Percentiles rank a stretch among this genome's conserved stretches.
phyloP scores from a whole-genome alignment of 2,888 invertebrate species.

The Catocala nupta region DNA sequence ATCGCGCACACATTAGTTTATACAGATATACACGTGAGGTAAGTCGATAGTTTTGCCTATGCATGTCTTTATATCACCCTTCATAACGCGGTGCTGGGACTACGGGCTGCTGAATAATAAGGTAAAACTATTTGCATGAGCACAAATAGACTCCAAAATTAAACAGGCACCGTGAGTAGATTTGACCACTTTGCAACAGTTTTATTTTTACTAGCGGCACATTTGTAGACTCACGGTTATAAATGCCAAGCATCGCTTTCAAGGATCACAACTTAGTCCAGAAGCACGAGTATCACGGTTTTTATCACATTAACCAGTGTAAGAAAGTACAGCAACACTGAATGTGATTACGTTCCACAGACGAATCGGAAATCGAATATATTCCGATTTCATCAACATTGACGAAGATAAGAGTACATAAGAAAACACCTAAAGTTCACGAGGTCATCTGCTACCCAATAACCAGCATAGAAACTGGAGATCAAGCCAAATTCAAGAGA shows the following conservation, averaged over 20 bases:
- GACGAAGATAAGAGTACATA: constrained; percentile 93
- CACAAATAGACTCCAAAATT: constrained; percentile 81
- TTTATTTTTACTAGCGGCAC: constrained; percentile 55
- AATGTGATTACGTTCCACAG: constrained; percentile 88
- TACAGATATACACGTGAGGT: constrained; percentile 72
- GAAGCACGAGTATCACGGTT: constrained; percentile 77
- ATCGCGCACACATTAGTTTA: constrained; percentile 71
- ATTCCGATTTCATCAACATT: constrained; percentile 93
- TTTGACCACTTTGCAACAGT: constrained; percentile 54
- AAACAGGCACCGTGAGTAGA: constrained; percentile 70
- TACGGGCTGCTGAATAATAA: constrained; percentile 64
- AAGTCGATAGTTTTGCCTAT: constrained; percentile 69
- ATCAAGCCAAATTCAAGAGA: constrained; percentile 85
- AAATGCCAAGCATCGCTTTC: constrained; percentile 63
- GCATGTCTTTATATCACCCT: constrained; percentile 65
- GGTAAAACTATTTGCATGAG: constrained; percentile 76
- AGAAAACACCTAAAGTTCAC: constrained; percentile 83
- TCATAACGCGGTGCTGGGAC: constrained; percentile 78
- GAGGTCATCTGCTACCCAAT: constrained; percentile 89
- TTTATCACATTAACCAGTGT: constrained; percentile 73
- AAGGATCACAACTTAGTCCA: constrained; percentile 68
- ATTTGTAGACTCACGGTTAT: constrained; percentile 70
- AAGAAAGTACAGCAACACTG: constrained; percentile 60
- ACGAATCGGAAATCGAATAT: constrained; percentile 93
- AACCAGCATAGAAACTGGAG: constrained; percentile 73